phyloP scores from a whole-genome alignment of 2,113 vertebrate genomes.

The Aegotheles bennettii region DNA sequence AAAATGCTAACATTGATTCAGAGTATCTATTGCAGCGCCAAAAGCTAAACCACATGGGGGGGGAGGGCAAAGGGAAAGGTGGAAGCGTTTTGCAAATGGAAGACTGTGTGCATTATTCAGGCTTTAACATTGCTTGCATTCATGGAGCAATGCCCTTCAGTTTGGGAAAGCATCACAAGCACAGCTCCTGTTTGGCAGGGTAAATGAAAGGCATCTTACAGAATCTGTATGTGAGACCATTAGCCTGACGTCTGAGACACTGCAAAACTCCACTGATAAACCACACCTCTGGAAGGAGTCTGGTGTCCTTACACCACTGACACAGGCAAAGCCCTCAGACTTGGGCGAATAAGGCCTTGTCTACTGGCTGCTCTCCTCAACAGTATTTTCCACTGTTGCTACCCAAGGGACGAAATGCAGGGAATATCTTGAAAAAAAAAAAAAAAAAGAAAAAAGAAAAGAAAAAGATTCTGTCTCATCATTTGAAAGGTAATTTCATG shows the following conservation, averaged over 20 bases:
- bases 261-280: constrained; percentile 39
- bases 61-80: constrained; percentile 27
- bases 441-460: neutral
- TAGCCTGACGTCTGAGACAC: neutral
- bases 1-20: constrained; percentile 54
- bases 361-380: neutral
- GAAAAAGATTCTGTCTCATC: neutral
- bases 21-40: constrained; percentile 36
- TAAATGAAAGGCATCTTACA: constrained; percentile 58
- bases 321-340: constrained; percentile 3
- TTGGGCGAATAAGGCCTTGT: constrained; percentile 13
- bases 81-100: constrained; percentile 11
- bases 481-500: constrained; percentile 15
- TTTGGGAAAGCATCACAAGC: constrained; percentile 45
- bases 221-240: constrained; percentile 22
- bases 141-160: constrained; percentile 52
- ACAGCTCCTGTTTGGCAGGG: constrained; percentile 39
- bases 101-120: constrained; percentile 63
- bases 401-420: neutral
- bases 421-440: neutral
- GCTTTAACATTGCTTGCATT: constrained; percentile 68
- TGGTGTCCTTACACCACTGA: constrained; percentile 27
- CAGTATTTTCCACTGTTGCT: neutral
- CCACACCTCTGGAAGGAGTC: constrained; percentile 36
- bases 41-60: constrained; percentile 51